Evolutionary conservation across 1,140 invertebrate species (phyloP), one percentile per base, ranked within the genome.

Genomic region (Drosophila kanapiae): DNA sequence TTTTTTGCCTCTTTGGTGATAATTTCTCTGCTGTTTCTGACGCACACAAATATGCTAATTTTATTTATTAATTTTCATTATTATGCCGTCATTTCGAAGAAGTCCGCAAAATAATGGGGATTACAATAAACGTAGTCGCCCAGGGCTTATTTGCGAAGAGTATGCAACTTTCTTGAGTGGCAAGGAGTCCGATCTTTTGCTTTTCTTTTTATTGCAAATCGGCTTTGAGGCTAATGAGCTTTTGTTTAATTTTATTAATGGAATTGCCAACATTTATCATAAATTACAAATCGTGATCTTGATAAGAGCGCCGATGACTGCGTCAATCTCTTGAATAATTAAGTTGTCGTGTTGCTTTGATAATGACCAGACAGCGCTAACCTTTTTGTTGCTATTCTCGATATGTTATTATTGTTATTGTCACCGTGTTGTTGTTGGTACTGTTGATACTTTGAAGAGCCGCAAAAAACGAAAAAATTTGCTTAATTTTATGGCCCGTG

Each of bases 221-320:
- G 69, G 49, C 77, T 60, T 69, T 69, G 64, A 29, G 75, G 72
- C 86, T 88, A 88, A 88, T 88, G 85, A 88, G 85, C 78, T 90
- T 91, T 77, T 85, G 75, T 78, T 88, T 85, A 85, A 90, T 90
- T 88, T 85, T 87, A 87, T 87, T 88, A 90, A 88, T 88, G 85
- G 85, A 90, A 90, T 90, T 79, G 81, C 85, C 78, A 90, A 85
- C 78, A 90, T 88, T 90, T 88, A 88, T 88, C 81, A 90, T 88
- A 88, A 88, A 88, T 88, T 79, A 90, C 85, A 79, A 88, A 90
- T 90, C 85, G 75, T 82, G 85, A 88, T 88, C 85, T 69, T 79
- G 85, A 88, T 88, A 88, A 90, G 69, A 90, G 81, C 54, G 40
- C 59, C 79, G 64, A 37, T 74, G 61, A 47, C 48, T 60, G 53